Evolutionary conservation across 2,797 vertebrate species (phyloP), one percentile per base, ranked within the genome.

Genomic region (Mastacembelus armatus): DNA sequence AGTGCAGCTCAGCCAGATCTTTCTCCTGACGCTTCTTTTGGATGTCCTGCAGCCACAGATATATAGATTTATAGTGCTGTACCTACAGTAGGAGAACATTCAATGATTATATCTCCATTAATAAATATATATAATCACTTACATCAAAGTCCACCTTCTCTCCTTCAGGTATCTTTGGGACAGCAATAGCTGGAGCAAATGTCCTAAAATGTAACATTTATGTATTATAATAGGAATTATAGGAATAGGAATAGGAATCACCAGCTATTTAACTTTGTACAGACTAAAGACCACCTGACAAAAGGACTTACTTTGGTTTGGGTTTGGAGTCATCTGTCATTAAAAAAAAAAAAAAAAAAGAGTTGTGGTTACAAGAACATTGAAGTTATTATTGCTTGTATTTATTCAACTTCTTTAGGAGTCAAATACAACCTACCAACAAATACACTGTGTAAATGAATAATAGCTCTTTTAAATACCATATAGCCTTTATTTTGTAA

Each of bases 121-220:
- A 57, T 26, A 0, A 0, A n/a, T 32, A 14, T 27, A 15, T 7
- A 42, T 29, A 50, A 15, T 64, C 48, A 91, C 92, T 92, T 52
- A 92, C 92, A 71, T 94, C 92, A 87, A 93, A 93, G 78, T 93
- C 92, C 4, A 93, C 92, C 75, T 92, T 93, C 0, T 93, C 93
- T 82, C 91, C 92, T 38, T 93, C 91, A 3, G 92, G 91, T 52
- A 93, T 85, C 89, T 93, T 93, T 33, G 92, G 92, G 61, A 86
- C 79, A 6, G 86, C 6, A 27, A 92, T 77, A 42, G 86, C 42
- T 14, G 78, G 84, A 79, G 91, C 83, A 64, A 93, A 92, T n/a
- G 66, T 21, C 77, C 91, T 93, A 43, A 57, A 84, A 80, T 4
- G 18, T 3, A 65, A 61, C 3, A 74, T 16, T 8, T 66, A 16